Base-by-base conservation (phyloP, 2,888 invertebrate species). In the Athrips mouffetella region DNA sequence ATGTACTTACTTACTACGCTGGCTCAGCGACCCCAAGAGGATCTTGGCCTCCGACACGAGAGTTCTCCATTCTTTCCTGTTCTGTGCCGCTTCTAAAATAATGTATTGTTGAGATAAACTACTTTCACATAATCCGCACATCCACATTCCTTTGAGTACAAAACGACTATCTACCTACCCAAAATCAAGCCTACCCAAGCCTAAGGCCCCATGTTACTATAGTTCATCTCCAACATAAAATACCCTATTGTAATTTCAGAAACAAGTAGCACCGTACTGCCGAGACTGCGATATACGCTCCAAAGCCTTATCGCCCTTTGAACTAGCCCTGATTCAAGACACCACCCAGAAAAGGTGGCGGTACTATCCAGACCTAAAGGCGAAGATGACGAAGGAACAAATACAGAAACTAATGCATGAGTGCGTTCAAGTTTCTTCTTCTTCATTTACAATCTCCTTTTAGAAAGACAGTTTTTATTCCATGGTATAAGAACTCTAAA, bases 341-440 rank as follows among this genome's bases (percentile, higher is more conserved):
- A 52, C 72, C 1, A 67, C 65, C 0, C 76, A 77, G 49, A 78
- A 69, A 33, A 72, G 90, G 39, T 91, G 91, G 91, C 81, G 73
- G 50, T 70, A 88, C 53, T 85, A 86, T 55, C 91, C 91, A 1
- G 83, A 88, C 55, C 59, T 89, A 1, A 81, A 83, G 0, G 77
- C 76, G 4, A 63, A 60, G 1, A 52, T 80, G 29, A 60, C 76
- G 7, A 40, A 60, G 1, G 60, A 71, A 48, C 61, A 84, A 59
- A 75, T 83, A 51, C 65, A 63, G 7, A 48, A 55, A 10, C 59
- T 65, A 15, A 85, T 86, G 85, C 55, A 58, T 10, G 65, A 73
- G 85, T 86, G 67, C 47, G 63, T 16, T 15, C 30, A 30, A n/a
- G 8, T 16, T 20, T 35, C 10, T 27, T 7, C 11, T 4, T 2